Percentiles rank a stretch among this genome's conserved stretches.
phyloP scores from a whole-genome alignment of 2,797 vertebrate species.

The Corythornis leucogaster region DNA sequence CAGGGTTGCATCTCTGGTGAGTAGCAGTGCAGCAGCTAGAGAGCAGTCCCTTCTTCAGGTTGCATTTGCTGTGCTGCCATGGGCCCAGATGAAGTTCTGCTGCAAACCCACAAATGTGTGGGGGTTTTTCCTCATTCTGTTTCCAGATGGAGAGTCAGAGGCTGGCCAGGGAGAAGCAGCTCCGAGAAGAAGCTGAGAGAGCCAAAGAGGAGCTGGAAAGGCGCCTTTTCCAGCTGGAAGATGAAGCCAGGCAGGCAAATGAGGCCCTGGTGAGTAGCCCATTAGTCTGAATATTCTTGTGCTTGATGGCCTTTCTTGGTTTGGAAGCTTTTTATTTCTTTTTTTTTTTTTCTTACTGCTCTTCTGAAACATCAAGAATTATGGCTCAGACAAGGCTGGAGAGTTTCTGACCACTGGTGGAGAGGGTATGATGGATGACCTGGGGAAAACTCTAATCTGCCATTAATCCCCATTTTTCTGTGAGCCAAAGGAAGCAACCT shows the following conservation, averaged over 20 bases:
- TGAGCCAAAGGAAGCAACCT: not conserved
- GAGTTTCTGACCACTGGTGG: not conserved
- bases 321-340: not conserved
- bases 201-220: constrained; percentile 93
- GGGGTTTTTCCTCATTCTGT: not conserved
- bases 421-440: not conserved
- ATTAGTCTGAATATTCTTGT: not conserved
- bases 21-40: not conserved
- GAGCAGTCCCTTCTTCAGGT: not conserved
- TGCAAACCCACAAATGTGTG: not conserved
- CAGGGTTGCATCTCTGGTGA: not conserved
- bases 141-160: constrained; percentile 92
- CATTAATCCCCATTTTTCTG: not conserved
- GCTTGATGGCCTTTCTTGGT: not conserved
- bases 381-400: not conserved
- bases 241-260: constrained; percentile 90
- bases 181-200: constrained; percentile 91
- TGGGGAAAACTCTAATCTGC: not conserved
- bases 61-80: not conserved
- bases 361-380: not conserved
- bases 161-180: constrained; percentile 90
- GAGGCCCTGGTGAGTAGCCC: constrained; percentile 87
- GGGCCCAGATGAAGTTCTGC: not conserved
- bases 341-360: not conserved
- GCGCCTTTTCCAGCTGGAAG: constrained; percentile 91